Conservation (phyloP, 2,888 invertebrate genomes). For the Bhutanitis thaidina region DNA sequence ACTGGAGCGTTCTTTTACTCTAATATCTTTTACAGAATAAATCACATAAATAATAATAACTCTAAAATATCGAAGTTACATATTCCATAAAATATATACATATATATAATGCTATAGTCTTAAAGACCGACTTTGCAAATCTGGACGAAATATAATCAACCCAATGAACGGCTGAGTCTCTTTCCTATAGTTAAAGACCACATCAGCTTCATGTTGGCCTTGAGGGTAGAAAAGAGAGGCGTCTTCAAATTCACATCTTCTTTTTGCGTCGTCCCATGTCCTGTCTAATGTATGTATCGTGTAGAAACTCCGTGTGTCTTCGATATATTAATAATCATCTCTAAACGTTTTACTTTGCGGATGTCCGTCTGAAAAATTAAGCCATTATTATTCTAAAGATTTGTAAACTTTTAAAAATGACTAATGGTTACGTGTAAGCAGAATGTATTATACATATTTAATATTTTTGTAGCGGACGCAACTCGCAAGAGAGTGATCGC, state of each 20-base stretch:
- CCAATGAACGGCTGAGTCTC: conserved; percentile 32
- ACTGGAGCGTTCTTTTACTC: too few relatives aligned
- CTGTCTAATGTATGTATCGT: conserved; percentile 51
- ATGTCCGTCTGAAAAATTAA: conserved; percentile 44
- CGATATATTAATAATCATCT: conserved; percentile 50
- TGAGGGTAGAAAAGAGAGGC: conserved; percentile 51
- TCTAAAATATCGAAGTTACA: too few relatives aligned
- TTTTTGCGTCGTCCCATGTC: conserved; percentile 48
- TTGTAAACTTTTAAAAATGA: too few relatives aligned
- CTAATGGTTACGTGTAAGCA: too few relatives aligned
- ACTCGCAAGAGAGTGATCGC: too few relatives aligned
- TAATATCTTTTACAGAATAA: too few relatives aligned
- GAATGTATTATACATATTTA: too few relatives aligned
- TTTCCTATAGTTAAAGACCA: conserved; percentile 37
- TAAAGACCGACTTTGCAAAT: conserved; percentile 43
- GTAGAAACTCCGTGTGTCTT: conserved; percentile 47
- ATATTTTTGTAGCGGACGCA: too few relatives aligned
- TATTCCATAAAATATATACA: too few relatives aligned
- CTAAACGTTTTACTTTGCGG: conserved; percentile 46
- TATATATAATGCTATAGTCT: conserved; percentile 32
- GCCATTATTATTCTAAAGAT: too few relatives aligned
- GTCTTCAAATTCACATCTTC: conserved; percentile 48
- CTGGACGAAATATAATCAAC: conserved; percentile 41
- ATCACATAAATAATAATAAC: too few relatives aligned
- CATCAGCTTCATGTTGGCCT: conserved; percentile 40